These are phyloP conservation scores for Coendou prehensilis DNA, from an alignment of 2,797 vertebrate species.

Conservation along the genomic window DNA sequence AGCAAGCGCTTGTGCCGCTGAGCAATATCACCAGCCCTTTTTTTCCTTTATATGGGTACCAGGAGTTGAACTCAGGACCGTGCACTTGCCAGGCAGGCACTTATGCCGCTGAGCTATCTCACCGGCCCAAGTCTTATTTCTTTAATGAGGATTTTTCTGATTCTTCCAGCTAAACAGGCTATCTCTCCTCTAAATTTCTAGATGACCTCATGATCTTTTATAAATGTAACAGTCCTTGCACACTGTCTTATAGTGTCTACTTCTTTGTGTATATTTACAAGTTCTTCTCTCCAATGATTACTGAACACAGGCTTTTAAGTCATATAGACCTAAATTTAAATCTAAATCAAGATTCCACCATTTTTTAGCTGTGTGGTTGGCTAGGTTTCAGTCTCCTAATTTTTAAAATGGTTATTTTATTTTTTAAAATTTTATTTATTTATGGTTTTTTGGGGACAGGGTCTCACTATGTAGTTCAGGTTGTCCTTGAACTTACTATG, in stretches of 20 bases:
- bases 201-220: background rate
- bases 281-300: background rate
- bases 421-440: background rate
- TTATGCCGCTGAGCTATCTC: too few species aligned
- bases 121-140: background rate
- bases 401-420: background rate
- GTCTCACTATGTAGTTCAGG: background rate
- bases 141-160: background rate
- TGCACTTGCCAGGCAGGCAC: too few species aligned
- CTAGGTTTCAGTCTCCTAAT: conserved; percentile 32
- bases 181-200: background rate
- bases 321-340: conserved; percentile 49
- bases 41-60: too few species aligned
- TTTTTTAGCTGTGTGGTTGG: background rate
- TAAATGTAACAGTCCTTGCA: background rate
- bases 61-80: too few species aligned
- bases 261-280: background rate
- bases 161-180: background rate
- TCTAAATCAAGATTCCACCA: conserved; percentile 47
- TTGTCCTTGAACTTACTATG: background rate
- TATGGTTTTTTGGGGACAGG: background rate
- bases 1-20: too few species aligned
- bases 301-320: conserved; percentile 23
- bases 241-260: background rate
- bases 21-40: too few species aligned